Conservation (phyloP, 2,797 vertebrate species). For the Squalus acanthias region DNA sequence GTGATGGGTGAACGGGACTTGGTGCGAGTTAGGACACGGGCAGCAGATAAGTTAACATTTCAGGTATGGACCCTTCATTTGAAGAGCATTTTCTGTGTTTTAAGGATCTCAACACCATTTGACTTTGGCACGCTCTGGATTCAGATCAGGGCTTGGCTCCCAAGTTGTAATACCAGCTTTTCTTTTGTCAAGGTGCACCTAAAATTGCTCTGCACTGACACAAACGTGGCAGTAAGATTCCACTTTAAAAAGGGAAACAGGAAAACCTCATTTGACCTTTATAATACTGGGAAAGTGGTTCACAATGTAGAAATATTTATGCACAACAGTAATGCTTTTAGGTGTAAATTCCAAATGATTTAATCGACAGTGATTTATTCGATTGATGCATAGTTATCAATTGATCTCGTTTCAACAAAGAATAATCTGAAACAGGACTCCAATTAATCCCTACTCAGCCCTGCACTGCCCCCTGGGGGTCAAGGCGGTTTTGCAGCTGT, state of each 20-base stretch:
- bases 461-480: slow-evolving; percentile 24
- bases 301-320: neutral
- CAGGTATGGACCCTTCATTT: neutral
- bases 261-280: neutral
- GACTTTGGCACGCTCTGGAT: neutral
- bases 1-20: neutral
- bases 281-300: neutral
- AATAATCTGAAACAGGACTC: neutral
- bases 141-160: neutral
- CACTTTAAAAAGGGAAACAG: neutral
- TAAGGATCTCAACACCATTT: neutral
- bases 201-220: neutral
- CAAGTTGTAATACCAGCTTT: neutral
- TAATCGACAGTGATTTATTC: neutral
- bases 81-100: neutral
- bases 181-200: neutral
- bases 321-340: neutral
- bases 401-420: neutral
- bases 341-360: slow-evolving; percentile 3
- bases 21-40: neutral
- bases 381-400: neutral
- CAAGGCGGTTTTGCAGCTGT: neutral
- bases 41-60: neutral
- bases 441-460: neutral
- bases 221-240: neutral